phyloP scores from a whole-genome alignment of 2,888 invertebrate species.

The Nemotelus nigrinus region DNA sequence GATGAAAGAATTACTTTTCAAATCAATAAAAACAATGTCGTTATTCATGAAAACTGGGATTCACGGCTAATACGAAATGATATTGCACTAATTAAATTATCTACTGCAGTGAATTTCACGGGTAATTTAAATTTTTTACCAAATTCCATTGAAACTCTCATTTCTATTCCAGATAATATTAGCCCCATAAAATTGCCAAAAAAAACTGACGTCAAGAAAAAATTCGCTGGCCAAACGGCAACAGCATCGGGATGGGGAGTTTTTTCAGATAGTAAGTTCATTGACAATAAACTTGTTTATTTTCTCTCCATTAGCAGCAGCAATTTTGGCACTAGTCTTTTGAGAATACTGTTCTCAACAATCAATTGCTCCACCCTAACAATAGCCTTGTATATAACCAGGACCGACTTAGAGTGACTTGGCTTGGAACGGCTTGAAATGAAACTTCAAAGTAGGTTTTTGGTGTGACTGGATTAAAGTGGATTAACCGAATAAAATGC shows the following conservation, averaged over 20 bases:
- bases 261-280: constrained; percentile 57
- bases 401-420: no score
- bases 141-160: neutral
- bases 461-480: no score
- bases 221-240: constrained; percentile 60
- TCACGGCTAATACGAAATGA: constrained; percentile 6
- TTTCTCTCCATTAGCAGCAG: neutral
- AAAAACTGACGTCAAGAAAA: neutral
- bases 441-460: no score
- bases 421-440: no score
- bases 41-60: constrained; percentile 31
- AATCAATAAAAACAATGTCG: neutral
- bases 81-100: constrained; percentile 31
- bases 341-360: neutral
- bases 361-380: no score
- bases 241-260: constrained; percentile 67
- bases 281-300: neutral
- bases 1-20: neutral
- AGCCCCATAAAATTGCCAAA: constrained; percentile 22
- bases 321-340: neutral
- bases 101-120: constrained; percentile 6
- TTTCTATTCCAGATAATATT: constrained; percentile 18
- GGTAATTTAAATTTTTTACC: constrained; percentile 9
- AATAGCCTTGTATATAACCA: no score
- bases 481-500: no score